These are phyloP conservation scores for Ailurus styani DNA, from an alignment of 2,113 vertebrate species.

Conservation along the genomic window DNA sequence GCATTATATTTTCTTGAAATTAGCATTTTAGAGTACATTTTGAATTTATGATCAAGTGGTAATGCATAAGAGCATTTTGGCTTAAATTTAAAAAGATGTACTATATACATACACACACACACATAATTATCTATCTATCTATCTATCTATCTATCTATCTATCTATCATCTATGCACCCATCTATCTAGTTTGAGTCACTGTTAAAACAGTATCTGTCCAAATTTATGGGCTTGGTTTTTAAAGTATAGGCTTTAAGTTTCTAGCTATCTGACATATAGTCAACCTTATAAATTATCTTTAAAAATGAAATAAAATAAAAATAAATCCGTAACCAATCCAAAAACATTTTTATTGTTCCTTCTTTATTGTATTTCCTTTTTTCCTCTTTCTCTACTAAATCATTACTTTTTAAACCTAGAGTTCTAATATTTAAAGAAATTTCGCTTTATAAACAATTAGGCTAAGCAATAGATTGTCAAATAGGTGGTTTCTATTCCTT, in stretches of 20 bases:
- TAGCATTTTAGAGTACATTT: background rate
- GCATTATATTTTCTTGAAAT: slow-evolving; percentile 21
- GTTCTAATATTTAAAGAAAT: slow-evolving; percentile 25
- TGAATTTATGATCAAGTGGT: slow-evolving; percentile 16
- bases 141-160: background rate
- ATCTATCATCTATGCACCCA: background rate
- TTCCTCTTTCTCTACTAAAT: background rate
- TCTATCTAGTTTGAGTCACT: background rate
- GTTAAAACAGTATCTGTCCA: background rate
- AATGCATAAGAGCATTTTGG: background rate
- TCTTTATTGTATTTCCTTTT: background rate
- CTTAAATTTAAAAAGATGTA: background rate
- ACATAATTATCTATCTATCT: background rate
- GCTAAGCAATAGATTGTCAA: slow-evolving; percentile 40
- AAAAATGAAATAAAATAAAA: background rate
- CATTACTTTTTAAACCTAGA: slow-evolving; percentile 49
- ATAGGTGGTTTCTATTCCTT: background rate
- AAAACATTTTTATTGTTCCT: background rate
- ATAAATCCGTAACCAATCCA: background rate
- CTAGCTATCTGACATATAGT: background rate
- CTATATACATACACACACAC: no score
- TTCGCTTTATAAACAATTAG: slow-evolving; percentile 10
- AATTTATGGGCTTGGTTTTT: background rate
- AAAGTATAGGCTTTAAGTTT: background rate
- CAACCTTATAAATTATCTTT: background rate